Evolutionary conservation across 1,140 invertebrate species (phyloP).

Genomic region (Dreissena rostriformis): DNA sequence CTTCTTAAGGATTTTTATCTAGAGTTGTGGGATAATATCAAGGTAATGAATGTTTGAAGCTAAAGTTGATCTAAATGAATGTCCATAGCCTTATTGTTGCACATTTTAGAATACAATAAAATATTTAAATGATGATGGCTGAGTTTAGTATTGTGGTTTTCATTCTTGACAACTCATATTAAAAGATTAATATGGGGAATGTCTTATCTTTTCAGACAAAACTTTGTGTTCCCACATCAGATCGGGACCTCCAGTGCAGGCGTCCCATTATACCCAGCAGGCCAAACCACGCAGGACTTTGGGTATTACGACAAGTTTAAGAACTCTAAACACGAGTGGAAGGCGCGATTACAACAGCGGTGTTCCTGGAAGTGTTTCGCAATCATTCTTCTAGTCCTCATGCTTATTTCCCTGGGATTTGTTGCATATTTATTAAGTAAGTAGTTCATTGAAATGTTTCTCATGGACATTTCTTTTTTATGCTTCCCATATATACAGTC

Average conservation of each 20-base stretch:
- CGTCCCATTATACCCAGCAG: constrained; percentile 85
- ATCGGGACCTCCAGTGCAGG: constrained; percentile 86
- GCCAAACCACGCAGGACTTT: constrained; percentile 87
- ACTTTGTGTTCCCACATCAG: constrained; percentile 84
- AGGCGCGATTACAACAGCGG: constrained; percentile 75
- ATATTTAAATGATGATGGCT: neutral
- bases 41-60: too few species aligned
- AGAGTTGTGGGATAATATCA: too few species aligned
- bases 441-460: constrained; percentile 67
- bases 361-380: constrained; percentile 96
- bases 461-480: too few species aligned
- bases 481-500: too few species aligned
- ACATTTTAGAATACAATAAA: neutral
- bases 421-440: constrained; percentile 95
- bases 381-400: constrained; percentile 91
- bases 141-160: neutral
- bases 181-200: neutral
- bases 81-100: too few species aligned
- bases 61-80: too few species aligned
- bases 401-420: constrained; percentile 90
- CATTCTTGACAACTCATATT: too few species aligned
- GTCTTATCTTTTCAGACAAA: constrained; percentile 80
- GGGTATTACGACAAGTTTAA: constrained; percentile 94
- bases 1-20: too few species aligned
- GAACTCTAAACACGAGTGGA: constrained; percentile 87